A percentile compares a stretch with the other conserved stretches of the same genome.
phyloP scores from a whole-genome alignment of 2,797 vertebrate species.

The Todus mexicanus region DNA sequence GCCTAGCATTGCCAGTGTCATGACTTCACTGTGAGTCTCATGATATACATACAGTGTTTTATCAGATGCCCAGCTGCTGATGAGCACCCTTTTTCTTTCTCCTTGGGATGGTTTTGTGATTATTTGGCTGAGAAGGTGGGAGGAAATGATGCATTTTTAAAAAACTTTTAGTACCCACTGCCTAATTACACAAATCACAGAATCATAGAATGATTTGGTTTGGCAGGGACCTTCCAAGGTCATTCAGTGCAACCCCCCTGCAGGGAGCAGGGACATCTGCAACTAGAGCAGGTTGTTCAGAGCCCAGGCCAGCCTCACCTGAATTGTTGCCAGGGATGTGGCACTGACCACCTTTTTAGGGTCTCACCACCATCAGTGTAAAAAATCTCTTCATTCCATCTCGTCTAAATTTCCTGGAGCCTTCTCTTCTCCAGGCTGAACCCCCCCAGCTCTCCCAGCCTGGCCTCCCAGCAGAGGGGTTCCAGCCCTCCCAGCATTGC shows the following conservation, averaged over 20 bases:
- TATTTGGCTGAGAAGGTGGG: neutral
- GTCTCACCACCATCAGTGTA: fast-evolving
- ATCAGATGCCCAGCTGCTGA: neutral
- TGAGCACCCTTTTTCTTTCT: neutral
- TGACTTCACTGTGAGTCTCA: neutral
- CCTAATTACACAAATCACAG: neutral
- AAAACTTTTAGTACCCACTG: neutral
- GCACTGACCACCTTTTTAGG: neutral
- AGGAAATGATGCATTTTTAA: neutral
- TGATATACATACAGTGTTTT: fast-evolving
- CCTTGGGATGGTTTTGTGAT: neutral
- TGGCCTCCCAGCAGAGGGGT: neutral
- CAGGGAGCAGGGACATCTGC: neutral
- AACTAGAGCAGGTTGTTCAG: neutral
- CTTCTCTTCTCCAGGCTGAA: neutral
- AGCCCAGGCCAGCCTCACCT: neutral
- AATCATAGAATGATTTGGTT: too few species aligned
- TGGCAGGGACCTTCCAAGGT: neutral
- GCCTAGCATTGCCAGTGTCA: fast-evolving
- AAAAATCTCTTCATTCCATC: neutral
- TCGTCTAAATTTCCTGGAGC: neutral
- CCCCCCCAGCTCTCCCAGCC: neutral
- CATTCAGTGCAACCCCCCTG: neutral
- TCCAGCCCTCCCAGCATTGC: fast-evolving
- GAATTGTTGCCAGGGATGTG: neutral